These are phyloP conservation scores for Boulengeromyrus knoepffleri DNA, from an alignment of 2,113 vertebrate species.

Conservation along the genomic window DNA sequence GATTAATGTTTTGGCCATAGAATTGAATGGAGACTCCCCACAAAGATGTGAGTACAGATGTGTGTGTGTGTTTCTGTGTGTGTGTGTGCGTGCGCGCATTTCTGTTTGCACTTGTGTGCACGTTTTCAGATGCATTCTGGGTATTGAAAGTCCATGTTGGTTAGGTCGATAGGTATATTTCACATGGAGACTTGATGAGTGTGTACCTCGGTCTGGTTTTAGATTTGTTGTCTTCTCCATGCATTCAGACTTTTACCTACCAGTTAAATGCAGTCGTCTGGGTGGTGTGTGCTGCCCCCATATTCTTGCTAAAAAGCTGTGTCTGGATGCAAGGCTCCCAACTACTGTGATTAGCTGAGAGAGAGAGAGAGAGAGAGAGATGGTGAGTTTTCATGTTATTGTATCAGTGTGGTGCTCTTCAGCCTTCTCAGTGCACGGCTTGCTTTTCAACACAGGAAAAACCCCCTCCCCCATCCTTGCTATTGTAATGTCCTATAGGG, in stretches of 20 bases:
- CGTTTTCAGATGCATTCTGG: not conserved
- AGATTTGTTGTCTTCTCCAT: not conserved
- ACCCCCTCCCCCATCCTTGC: constrained; percentile 40
- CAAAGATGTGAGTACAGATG: not conserved
- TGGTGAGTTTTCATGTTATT: constrained; percentile 19
- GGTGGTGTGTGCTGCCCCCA: not conserved
- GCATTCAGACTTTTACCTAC: not conserved
- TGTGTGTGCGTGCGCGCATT: accelerated
- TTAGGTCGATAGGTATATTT: not conserved
- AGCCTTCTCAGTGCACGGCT: constrained; percentile 15
- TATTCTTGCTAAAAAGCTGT: not conserved
- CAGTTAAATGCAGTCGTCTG: not conserved
- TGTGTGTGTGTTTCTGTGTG: too few species aligned
- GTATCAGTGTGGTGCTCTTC: constrained; percentile 33
- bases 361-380: not conserved
- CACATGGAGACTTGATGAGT: not conserved
- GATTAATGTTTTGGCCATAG: not conserved
- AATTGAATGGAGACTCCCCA: not conserved
- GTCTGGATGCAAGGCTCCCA: not conserved
- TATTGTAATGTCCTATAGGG: constrained; percentile 50
- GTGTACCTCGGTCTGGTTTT: not conserved
- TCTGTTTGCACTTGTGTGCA: not conserved
- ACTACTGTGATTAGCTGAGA: not conserved
- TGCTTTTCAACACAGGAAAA: constrained; percentile 52
- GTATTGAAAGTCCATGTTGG: not conserved